These are phyloP conservation scores for Phacellophora camtschatica DNA, from an alignment of 30 jellyfish, hydroid and myxozoan genomes.

Conservation along the genomic window DNA sequence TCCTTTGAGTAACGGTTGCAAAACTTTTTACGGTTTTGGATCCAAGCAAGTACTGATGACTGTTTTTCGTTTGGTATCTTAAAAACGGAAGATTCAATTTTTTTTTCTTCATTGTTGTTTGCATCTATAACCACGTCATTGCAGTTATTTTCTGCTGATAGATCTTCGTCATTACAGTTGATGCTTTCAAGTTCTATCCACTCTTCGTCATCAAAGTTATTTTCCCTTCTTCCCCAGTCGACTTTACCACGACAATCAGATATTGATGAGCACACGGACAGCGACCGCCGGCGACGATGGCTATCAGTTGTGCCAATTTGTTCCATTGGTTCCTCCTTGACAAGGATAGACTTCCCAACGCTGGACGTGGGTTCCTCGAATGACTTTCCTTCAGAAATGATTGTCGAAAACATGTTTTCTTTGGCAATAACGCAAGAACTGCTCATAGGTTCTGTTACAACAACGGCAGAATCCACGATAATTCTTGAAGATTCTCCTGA, in stretches of 20 bases:
- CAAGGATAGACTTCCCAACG: not conserved
- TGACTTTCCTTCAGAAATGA: no score
- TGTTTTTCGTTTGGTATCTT: not conserved
- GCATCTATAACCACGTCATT: not conserved
- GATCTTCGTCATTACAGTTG: not conserved
- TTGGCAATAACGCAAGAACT: not conserved
- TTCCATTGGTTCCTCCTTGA: not conserved
- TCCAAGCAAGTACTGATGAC: constrained; percentile 20
- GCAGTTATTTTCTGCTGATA: not conserved
- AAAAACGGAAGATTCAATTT: not conserved
- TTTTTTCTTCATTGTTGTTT: not conserved
- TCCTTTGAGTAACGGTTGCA: constrained; percentile 19
- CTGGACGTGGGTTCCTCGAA: no score
- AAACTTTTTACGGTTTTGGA: constrained; percentile 2
- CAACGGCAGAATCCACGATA: not conserved
- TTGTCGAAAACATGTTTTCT: no score
- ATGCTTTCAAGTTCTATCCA: constrained; percentile 18
- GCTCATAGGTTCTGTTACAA: not conserved
- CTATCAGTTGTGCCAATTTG: not conserved
- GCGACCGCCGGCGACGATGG: constrained; percentile 1
- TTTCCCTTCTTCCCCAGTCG: constrained; percentile 49
- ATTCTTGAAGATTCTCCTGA: not conserved
- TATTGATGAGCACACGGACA: constrained; percentile 42
- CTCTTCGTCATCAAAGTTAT: not conserved
- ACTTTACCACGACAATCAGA: constrained; percentile 21